A percentile compares a stretch with the other conserved stretches of the same genome.
Conservation (phyloP, 2,797 vertebrate genomes). For the Pithecia hirsuta region DNA sequence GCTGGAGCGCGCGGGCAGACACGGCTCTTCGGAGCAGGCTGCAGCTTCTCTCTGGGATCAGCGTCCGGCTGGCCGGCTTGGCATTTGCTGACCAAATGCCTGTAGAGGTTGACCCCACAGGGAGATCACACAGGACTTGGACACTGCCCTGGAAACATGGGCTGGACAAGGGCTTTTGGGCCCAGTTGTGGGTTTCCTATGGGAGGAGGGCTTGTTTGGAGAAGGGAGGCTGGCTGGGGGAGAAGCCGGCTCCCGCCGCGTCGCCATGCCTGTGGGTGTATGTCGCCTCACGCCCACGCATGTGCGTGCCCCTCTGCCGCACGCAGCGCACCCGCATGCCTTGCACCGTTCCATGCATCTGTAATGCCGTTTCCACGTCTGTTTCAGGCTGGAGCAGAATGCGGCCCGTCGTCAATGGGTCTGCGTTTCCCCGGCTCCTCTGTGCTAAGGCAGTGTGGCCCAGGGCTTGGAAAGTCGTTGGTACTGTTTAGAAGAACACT, state of each 20-base stretch:
- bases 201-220: neutral
- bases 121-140: neutral
- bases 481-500: constrained; percentile 54
- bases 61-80: neutral
- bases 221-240: neutral
- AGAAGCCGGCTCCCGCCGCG: neutral
- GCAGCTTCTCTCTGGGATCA: neutral
- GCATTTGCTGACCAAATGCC: constrained; percentile 7
- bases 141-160: neutral
- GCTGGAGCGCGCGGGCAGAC: rapidly evolving
- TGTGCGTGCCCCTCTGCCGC: constrained; percentile 64
- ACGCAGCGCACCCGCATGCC: constrained; percentile 66
- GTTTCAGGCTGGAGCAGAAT: constrained; percentile 54
- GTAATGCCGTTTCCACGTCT: constrained; percentile 61
- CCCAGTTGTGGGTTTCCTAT: neutral
- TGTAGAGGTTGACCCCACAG: neutral
- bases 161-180: neutral
- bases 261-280: constrained; percentile 55
- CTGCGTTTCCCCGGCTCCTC: constrained; percentile 16
- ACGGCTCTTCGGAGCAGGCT: neutral
- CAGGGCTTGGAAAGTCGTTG: constrained; percentile 17
- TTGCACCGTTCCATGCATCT: constrained; percentile 64
- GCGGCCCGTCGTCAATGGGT: neutral
- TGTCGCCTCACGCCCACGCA: neutral
- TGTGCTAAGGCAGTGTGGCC: neutral